Percentiles rank a stretch among this genome's conserved stretches.
Conservation (phyloP, 2,113 vertebrate species). For the Pangasianodon hypophthalmus region DNA sequence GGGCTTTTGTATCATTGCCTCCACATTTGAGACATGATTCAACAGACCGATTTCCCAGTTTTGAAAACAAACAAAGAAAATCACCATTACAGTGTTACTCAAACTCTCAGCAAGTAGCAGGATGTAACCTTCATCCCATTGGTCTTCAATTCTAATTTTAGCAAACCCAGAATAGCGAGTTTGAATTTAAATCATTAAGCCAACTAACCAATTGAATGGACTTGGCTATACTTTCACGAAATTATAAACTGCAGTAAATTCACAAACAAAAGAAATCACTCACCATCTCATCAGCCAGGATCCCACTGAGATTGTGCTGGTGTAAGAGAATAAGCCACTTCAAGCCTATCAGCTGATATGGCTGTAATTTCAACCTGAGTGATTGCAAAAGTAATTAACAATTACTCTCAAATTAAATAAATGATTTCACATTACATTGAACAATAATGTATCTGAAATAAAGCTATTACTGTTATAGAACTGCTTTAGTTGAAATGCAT, state of each 20-base stretch:
- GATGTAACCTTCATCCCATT: background rate
- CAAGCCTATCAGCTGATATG: constrained; percentile 94
- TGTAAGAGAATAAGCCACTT: constrained; percentile 93
- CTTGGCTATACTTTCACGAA: background rate
- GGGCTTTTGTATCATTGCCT: background rate
- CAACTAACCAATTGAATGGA: background rate
- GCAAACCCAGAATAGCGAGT: background rate
- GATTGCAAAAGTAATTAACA: background rate
- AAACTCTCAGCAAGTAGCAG: background rate
- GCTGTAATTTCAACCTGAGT: constrained; percentile 84
- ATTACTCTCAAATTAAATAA: background rate
- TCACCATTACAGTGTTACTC: background rate
- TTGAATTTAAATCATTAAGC: background rate
- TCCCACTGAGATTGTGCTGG: constrained; percentile 90
- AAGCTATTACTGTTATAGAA: background rate
- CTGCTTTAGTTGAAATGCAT: background rate
- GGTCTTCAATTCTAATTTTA: background rate
- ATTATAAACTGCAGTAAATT: background rate
- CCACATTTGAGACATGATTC: background rate
- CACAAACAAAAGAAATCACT: constrained; percentile 54
- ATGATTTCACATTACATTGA: background rate
- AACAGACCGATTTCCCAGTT: background rate
- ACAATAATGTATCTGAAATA: background rate
- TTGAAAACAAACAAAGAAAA: background rate
- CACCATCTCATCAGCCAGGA: constrained; percentile 98